Evolutionary conservation across 2,888 invertebrate species (phyloP).

Genomic region (Amblyjoppa fuscipennis): DNA sequence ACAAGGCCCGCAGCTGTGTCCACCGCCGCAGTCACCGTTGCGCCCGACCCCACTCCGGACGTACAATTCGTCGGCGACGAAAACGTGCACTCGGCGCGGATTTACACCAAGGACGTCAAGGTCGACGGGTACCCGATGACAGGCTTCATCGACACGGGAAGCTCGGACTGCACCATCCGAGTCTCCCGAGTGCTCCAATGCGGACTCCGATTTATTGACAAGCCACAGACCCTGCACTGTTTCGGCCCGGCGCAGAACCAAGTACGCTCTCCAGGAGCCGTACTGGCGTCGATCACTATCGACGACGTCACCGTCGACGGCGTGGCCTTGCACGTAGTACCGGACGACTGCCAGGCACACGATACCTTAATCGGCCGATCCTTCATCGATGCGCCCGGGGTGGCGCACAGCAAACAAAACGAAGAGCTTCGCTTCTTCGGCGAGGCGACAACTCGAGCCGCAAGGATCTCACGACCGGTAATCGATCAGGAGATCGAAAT

Average conservation of each 20-base stretch:
- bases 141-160: conserved; percentile 69
- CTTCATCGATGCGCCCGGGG: conserved; percentile 35
- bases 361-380: conserved; percentile 47
- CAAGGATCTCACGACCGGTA: background rate
- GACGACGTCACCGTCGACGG: conserved; percentile 41
- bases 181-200: conserved; percentile 61
- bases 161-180: conserved; percentile 71
- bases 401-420: conserved; percentile 15
- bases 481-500: conserved; percentile 8
- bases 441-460: too few species aligned
- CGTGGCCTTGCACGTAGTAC: conserved; percentile 39
- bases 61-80: conserved; percentile 13
- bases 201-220: conserved; percentile 35
- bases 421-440: conserved; percentile 9
- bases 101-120: conserved; percentile 36
- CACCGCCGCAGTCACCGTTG: background rate
- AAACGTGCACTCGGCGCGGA: background rate
- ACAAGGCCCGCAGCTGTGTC: too few species aligned
- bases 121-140: conserved; percentile 22
- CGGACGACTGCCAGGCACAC: conserved; percentile 44
- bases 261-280: conserved; percentile 19
- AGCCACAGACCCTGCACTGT: conserved; percentile 9
- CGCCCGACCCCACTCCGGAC: background rate
- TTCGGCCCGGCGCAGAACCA: conserved; percentile 30
- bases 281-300: conserved; percentile 19